Percentiles rank a stretch among this genome's conserved stretches.
Evolutionary conservation across 2,113 vertebrate species (phyloP).

Genomic region (Mandrillus leucophaeus): DNA sequence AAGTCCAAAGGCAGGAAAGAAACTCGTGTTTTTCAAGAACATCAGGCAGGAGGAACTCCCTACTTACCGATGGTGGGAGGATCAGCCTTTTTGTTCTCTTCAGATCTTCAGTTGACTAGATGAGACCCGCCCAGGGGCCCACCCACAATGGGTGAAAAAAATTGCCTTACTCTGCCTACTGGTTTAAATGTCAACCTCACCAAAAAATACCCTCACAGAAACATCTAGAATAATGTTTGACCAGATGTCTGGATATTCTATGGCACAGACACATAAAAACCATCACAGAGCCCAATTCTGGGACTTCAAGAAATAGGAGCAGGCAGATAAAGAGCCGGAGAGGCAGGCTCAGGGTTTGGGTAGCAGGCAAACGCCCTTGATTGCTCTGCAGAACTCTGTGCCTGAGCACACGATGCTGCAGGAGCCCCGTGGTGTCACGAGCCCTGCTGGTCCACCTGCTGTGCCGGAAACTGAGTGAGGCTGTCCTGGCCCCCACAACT

Average conservation of each 20-base stretch:
- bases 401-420: not conserved
- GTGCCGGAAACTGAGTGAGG: not conserved
- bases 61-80: not conserved
- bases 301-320: not conserved
- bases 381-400: not conserved
- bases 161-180: not conserved
- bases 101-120: not conserved
- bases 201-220: not conserved
- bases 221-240: not conserved
- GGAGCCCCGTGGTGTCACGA: not conserved
- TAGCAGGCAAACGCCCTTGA: not conserved
- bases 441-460: not conserved
- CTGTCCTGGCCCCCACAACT: not conserved
- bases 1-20: not conserved
- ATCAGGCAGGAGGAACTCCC: not conserved
- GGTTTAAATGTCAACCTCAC: not conserved
- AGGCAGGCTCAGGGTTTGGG: not conserved
- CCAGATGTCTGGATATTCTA: not conserved
- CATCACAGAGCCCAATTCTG: not conserved
- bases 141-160: not conserved
- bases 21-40: not conserved
- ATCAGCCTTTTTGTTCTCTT: not conserved
- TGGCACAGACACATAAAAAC: not conserved
- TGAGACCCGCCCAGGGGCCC: not conserved
- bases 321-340: not conserved